Base-by-base conservation (phyloP, 2,888 invertebrate species). In the Anagyrus pseudococci region DNA sequence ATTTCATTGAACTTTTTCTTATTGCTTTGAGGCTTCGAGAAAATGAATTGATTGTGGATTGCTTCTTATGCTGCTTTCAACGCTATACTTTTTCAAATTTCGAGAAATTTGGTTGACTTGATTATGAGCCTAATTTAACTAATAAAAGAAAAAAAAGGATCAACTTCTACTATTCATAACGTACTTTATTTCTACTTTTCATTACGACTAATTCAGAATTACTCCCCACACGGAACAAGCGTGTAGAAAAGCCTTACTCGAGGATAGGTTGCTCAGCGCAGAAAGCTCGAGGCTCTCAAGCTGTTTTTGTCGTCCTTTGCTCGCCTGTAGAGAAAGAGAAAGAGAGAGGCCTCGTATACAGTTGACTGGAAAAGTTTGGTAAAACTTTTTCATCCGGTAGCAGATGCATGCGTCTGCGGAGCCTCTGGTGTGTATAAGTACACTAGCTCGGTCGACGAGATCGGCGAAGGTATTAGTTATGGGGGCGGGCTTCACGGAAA, bases 391-490 rank as follows among this genome's bases (percentile, higher is more conserved):
- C 46, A 58, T 37, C 46, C 15, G 44, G 44, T 20, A 41, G 33
- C 25, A 55, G 49, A 62, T 43, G 53, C 48, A 17, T 17, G n/a
- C 17, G 1, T 17, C 19, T 37, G 15, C 8, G 8, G 10, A 37
- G 46, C 29, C 13, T 17, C n/a, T 20, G 1, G 17, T 33, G 4
- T 13, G 2, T 37, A 26, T 40, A 22, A 19, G 47, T 19, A 37
- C 26, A 37, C 22, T 37, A 17, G 15, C 19, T 10, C 33, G 17
- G 33, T 7, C 10, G 23, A 8, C 15, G 8, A 23, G 43, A 60
- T 48, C 33, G 49, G 55, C 37, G 62, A 62, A 25, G 44, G 52
- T 53, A 60, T 60, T 64, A 64, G 60, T 64, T 64, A 56, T 54
- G 52, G 60, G 52, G 60, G n/a, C 44, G 40, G 50, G 23, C 33